Conservation (phyloP, 1,140 invertebrate species). For the Tetragonula clypearis region DNA sequence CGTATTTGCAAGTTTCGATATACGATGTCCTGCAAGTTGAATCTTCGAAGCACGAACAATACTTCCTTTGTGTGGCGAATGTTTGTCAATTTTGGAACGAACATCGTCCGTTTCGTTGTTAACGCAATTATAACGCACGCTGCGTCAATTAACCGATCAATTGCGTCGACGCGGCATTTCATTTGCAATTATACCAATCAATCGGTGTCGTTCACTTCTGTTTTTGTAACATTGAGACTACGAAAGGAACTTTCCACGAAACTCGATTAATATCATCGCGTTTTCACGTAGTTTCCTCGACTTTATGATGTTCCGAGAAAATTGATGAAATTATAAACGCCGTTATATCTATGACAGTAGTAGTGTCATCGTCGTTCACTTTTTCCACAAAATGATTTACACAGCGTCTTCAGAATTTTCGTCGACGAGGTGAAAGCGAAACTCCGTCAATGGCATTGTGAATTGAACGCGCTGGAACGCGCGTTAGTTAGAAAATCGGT, state of each 20-base stretch:
- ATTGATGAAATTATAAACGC: too few relatives aligned
- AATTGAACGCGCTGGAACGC: background rate
- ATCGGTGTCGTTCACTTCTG: too few relatives aligned
- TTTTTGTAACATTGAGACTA: too few relatives aligned
- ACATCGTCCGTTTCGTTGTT: background rate
- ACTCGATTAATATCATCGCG: too few relatives aligned
- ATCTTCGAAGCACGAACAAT: background rate
- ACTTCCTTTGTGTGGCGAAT: background rate
- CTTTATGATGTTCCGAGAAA: too few relatives aligned
- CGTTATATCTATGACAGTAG: background rate
- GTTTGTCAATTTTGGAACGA: background rate
- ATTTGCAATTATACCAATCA: too few relatives aligned
- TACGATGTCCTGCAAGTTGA: background rate
- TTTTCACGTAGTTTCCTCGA: too few relatives aligned
- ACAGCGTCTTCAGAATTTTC: background rate
- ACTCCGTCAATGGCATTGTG: background rate
- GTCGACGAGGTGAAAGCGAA: background rate
- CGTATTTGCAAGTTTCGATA: too few relatives aligned
- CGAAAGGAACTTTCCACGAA: too few relatives aligned
- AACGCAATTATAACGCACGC: background rate
- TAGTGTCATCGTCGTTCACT: too few relatives aligned
- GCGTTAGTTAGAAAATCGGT: background rate
- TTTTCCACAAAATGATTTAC: background rate
- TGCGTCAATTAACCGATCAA: too few relatives aligned
- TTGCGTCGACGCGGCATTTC: too few relatives aligned